Evolutionary conservation across 2,888 invertebrate species (phyloP).

Genomic region (Pseudococcus longispinus): DNA sequence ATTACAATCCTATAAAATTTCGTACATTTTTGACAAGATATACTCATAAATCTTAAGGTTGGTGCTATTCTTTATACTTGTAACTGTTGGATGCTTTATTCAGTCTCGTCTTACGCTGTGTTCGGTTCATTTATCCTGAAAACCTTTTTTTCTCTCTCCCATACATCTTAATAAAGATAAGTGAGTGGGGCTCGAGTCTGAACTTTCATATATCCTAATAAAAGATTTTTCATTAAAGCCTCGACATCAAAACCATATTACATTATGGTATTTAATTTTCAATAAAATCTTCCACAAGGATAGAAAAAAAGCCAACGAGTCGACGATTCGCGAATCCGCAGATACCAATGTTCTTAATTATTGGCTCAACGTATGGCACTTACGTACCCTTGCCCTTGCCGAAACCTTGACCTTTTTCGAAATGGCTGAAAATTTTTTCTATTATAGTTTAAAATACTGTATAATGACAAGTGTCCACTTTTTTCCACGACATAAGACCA

Average conservation of each 20-base stretch:
- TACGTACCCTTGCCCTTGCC: not conserved
- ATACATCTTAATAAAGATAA: constrained; percentile 18
- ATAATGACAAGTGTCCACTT: not conserved
- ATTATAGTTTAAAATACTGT: not conserved
- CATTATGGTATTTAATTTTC: not conserved
- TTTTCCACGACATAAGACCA: not conserved
- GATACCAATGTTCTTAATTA: not conserved
- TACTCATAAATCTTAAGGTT: constrained; percentile 21
- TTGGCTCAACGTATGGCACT: not conserved
- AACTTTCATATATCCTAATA: constrained; percentile 19
- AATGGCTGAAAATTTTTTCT: not conserved
- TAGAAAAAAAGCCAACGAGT: no score
- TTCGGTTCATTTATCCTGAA: constrained; percentile 8
- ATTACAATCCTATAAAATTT: constrained; percentile 35
- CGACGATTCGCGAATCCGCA: not conserved
- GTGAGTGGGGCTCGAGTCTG: not conserved
- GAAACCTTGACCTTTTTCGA: not conserved
- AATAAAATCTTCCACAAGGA: not conserved
- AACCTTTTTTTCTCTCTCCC: not conserved
- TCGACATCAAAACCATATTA: constrained; percentile 4
- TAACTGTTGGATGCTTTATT: not conserved
- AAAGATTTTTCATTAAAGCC: constrained; percentile 27
- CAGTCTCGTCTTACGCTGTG: not conserved
- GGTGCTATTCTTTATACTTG: not conserved
- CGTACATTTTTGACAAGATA: constrained; percentile 25